Conservation (phyloP, 2,888 invertebrate species). For the Amiota minor region DNA sequence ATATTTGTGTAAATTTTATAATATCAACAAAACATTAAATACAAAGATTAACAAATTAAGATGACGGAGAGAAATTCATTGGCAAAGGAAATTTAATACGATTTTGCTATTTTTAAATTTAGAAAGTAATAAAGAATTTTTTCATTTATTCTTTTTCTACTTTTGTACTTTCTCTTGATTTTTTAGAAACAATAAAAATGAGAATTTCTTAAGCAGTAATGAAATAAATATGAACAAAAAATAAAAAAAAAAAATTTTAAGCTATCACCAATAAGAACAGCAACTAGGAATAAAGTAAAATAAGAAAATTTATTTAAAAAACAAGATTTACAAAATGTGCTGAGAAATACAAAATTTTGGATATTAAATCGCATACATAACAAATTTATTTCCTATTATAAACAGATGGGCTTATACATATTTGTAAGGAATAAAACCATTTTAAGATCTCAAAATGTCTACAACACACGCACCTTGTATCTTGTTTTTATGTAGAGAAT, state of each 20-base stretch:
- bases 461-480: slow-evolving; percentile 37
- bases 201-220: no score
- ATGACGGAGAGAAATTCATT: slow-evolving; percentile 30
- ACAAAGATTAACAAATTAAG: slow-evolving; percentile 33
- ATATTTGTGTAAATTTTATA: no score
- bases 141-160: not conserved
- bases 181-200: no score
- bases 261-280: not conserved
- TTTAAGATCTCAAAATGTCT: slow-evolving; percentile 27
- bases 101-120: slow-evolving; percentile 62
- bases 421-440: no score
- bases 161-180: not conserved
- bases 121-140: not conserved
- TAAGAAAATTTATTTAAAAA: not conserved
- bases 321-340: not conserved
- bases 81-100: slow-evolving; percentile 66
- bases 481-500: no score
- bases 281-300: not conserved
- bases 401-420: no score
- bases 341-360: no score
- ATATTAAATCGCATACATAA: no score
- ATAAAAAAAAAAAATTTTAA: not conserved
- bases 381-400: no score
- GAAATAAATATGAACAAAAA: not conserved
- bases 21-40: not conserved